Evolutionary conservation across 2,888 invertebrate genomes (phyloP).

Genomic region (Orchestes rusci): DNA sequence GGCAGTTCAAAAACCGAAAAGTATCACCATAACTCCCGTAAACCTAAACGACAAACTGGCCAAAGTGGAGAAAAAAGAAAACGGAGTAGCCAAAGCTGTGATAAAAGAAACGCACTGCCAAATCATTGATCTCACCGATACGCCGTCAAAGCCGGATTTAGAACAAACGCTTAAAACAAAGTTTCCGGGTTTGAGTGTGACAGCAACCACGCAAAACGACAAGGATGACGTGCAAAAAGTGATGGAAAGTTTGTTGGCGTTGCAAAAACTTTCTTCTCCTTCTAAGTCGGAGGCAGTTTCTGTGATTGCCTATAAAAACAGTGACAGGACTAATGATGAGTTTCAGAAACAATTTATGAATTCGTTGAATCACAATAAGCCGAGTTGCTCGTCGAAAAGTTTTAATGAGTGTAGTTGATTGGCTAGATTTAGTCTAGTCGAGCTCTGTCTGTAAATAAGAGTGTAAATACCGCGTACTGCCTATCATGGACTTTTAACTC

Average conservation of each 20-base stretch:
- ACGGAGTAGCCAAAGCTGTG: neutral
- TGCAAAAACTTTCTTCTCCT: constrained; percentile 43
- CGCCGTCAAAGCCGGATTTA: constrained; percentile 8
- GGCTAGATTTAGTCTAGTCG: too few relatives aligned
- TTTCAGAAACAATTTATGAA: constrained; percentile 42
- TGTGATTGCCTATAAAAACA: constrained; percentile 41
- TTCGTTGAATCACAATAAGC: constrained; percentile 28
- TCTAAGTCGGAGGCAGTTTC: constrained; percentile 39
- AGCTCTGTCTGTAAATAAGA: too few relatives aligned
- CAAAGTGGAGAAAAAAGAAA: constrained; percentile 5
- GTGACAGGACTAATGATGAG: constrained; percentile 41
- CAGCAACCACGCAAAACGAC: constrained; percentile 25
- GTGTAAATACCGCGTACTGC: too few relatives aligned
- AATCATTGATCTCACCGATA: constrained; percentile 37
- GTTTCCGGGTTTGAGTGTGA: constrained; percentile 25
- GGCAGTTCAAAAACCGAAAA: constrained; percentile 15
- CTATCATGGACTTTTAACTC: too few relatives aligned
- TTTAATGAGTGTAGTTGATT: constrained; percentile 39
- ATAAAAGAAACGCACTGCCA: constrained; percentile 32
- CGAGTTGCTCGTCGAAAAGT: too few relatives aligned
- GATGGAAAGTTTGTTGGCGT: constrained; percentile 45
- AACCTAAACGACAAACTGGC: constrained; percentile 13
- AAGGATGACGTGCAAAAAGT: constrained; percentile 45
- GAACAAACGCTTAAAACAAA: constrained; percentile 13
- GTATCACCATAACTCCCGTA: constrained; percentile 21